Conservation (phyloP, 2,888 invertebrate species). For the Loripinus fragilis region DNA sequence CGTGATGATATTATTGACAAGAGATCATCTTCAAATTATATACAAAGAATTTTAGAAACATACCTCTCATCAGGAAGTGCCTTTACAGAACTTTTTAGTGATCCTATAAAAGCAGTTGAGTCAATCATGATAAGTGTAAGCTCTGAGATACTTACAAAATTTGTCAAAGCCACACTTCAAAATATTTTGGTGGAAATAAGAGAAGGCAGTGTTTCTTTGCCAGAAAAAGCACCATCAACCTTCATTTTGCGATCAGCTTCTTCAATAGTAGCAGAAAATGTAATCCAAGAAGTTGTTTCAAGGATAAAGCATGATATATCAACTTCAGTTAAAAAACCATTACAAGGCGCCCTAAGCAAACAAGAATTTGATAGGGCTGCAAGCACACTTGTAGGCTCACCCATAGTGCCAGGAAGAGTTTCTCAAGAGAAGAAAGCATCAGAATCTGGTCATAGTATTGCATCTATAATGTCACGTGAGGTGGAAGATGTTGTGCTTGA, state of each 20-base stretch:
- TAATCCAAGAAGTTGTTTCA: constrained; percentile 49
- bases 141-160: constrained; percentile 60
- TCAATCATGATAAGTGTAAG: constrained; percentile 57
- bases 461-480: constrained; percentile 50
- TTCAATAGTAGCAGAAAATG: constrained; percentile 56
- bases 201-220: constrained; percentile 27
- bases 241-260: constrained; percentile 53
- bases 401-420: constrained; percentile 1
- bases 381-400: constrained; percentile 35
- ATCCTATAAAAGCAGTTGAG: constrained; percentile 58
- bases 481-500: constrained; percentile 62
- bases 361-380: constrained; percentile 54
- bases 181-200: constrained; percentile 59
- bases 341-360: constrained; percentile 36
- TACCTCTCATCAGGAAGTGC: constrained; percentile 32
- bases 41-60: constrained; percentile 48
- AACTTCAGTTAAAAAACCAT: constrained; percentile 17
- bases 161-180: constrained; percentile 61
- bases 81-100: constrained; percentile 29
- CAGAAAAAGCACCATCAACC: constrained; percentile 38
- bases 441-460: constrained; percentile 23
- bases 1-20: constrained; percentile 34
- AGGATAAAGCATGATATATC: constrained; percentile 51
- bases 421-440: background rate
- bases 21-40: constrained; percentile 36